Evolutionary conservation across 2,888 invertebrate genomes (phyloP), one percentile per base, ranked within the genome.

Genomic region (Dicycla oo): DNA sequence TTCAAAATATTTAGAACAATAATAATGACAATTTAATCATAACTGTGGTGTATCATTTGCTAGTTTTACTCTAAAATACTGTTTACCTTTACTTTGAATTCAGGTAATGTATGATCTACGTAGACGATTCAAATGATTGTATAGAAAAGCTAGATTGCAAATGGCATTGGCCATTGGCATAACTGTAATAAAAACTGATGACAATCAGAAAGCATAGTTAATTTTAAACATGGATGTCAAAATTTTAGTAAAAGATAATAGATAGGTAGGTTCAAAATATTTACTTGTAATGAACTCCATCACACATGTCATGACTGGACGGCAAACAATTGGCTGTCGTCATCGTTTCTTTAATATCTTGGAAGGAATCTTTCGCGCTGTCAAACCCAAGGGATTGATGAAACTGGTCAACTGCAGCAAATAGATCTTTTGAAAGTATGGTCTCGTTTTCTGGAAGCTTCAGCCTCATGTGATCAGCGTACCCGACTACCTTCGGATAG

Each of bases 261-360:
- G 2, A 34, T 45, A 40, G 18, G n/a, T 51, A n/a, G 1, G 0
- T 26, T 20, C 15, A 68, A 38, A 57, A 82, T 45, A 45, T 86
- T 90, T 90, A 96, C 97, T 97, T 96, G 90, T 97, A 97, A 90
- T 97, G 97, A 60, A 96, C 88, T 53, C 96, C 96, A 87, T 97
- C 97, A 84, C 97, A 97, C 94, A 97, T 97, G 86, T 97, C 97
- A 96, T 97, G 97, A 69, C 97, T 97, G 2, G 97, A 97, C 0
- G 97, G 97, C 84, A 97, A 96, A 81, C 97, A 97, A 67, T 97
- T 96, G 0, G 97, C 96, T 43, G 97, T 93, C 49, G 96, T 95
- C 75, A 91, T 92, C 0, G 97, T 97, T 81, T 97, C 97, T 73
- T 94, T 95, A 34, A 98, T 96, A 73, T 93, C 93, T 91, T 97